Evolutionary conservation across 2,797 vertebrate genomes (phyloP), one percentile per base, ranked within the genome.

Genomic region (Novumbra hubbsi): DNA sequence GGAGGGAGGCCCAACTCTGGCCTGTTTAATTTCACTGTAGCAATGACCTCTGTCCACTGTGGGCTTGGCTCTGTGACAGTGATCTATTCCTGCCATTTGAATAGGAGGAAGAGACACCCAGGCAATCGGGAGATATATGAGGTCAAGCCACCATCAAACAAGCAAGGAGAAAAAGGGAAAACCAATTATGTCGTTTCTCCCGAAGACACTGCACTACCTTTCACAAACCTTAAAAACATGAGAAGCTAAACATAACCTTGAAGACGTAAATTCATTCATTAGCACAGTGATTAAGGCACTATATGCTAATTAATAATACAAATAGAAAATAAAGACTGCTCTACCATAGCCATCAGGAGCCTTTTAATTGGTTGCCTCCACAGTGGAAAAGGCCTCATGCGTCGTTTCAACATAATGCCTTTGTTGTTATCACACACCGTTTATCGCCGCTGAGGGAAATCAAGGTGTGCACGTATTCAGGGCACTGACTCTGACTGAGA

Each of bases 271-370:
- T 83, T 64, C 84, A 84, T 89, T 88, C 85, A 89, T 90, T 88
- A 87, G 76, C 80, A 76, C 83, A 74, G 77, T 80, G 80, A 78
- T 86, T 86, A 87, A 85, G 84, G 87, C 90, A 27, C 27, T 84
- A 81, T 84, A 84, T 85, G 82, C 86, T 85, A 91, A 91, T 91
- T 86, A 85, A 91, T 89, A 88, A 85, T 80, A 87, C 87, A 87
- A 92, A 89, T 80, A 87, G 75, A 86, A 83, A 76, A 86, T 84
- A 82, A 81, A 62, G 55, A 60, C n/a, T 84, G 84, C 72, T 78
- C 74, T 82, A 88, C 84, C 81, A 88, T 89, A 85, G 80, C 89
- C 82, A 78, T 86, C 80, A 89, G 88, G 87, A 85, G 75, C 55
- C 80, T 87, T 88, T 73, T 89, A 89, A 90, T 89, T 91, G 86